A percentile compares a stretch with the other conserved stretches of the same genome.
phyloP scores from a whole-genome alignment of 2,888 invertebrate species.

The Morpho achilles region DNA sequence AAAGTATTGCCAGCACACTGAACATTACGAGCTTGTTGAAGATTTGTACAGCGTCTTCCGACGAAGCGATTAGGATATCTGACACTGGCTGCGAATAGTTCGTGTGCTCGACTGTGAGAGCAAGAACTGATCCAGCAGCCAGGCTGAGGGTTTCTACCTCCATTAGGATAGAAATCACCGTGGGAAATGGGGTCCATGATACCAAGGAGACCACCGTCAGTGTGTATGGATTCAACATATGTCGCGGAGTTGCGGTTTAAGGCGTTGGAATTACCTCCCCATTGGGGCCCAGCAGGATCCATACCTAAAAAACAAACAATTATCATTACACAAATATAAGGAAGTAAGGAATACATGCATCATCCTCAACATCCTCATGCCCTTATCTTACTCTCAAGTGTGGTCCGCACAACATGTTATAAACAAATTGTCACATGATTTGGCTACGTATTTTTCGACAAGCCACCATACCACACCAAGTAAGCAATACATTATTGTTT shows the following conservation, averaged over 20 bases:
- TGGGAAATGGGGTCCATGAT: constrained; percentile 38
- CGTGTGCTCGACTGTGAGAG: constrained; percentile 35
- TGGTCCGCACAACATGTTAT: too few relatives aligned
- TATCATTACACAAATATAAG: background rate
- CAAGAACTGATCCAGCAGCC: constrained; percentile 36
- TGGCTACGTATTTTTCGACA: too few relatives aligned
- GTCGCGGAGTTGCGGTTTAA: constrained; percentile 33
- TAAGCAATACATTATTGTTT: background rate
- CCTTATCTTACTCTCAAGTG: too few relatives aligned
- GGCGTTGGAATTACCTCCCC: constrained; percentile 35
- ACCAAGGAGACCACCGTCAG: constrained; percentile 41
- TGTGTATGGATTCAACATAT: constrained; percentile 47
- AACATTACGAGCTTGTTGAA: constrained; percentile 26
- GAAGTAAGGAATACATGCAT: too few relatives aligned
- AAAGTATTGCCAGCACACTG: constrained; percentile 20
- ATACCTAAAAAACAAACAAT: constrained; percentile 33
- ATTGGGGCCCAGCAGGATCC: constrained; percentile 45
- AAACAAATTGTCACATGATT: too few relatives aligned
- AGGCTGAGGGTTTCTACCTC: constrained; percentile 39
- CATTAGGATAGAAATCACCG: constrained; percentile 46
- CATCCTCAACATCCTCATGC: too few relatives aligned
- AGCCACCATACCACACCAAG: too few relatives aligned
- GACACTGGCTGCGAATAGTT: constrained; percentile 36
- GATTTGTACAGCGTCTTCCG: constrained; percentile 32
- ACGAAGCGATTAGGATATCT: constrained; percentile 32